Percentiles rank a stretch among this genome's conserved stretches.
phyloP scores from a whole-genome alignment of 2,113 vertebrate species.

The Cheilinus undulatus region DNA sequence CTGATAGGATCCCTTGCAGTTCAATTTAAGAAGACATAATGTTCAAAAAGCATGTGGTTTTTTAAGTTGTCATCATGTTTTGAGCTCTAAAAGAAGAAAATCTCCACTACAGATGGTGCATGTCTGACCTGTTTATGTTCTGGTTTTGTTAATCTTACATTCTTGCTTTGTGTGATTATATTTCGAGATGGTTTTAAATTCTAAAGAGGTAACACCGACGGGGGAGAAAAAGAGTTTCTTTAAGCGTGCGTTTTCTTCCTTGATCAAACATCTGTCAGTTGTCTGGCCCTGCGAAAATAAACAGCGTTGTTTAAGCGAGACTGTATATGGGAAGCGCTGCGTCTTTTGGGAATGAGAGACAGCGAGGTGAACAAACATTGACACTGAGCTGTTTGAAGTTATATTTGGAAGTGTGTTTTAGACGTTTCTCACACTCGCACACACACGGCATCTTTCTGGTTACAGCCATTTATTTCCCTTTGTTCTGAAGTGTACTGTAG shows the following conservation, averaged over 20 bases:
- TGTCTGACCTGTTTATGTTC: constrained; percentile 32
- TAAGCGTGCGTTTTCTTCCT: constrained; percentile 11
- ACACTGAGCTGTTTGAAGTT: constrained; percentile 72
- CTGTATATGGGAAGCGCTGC: constrained; percentile 41
- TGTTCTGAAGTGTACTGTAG: constrained; percentile 52
- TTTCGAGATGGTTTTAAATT: constrained; percentile 3
- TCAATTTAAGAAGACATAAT: neutral
- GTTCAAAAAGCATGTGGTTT: neutral
- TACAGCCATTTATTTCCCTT: constrained; percentile 62
- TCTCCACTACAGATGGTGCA: constrained; percentile 1
- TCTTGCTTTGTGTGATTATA: constrained; percentile 5
- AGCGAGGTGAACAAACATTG: constrained; percentile 73
- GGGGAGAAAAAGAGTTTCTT: neutral
- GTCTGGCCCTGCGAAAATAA: constrained; percentile 57
- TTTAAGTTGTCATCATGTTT: constrained; percentile 15
- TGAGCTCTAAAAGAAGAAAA: neutral
- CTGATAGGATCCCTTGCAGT: too few species aligned
- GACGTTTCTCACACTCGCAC: constrained; percentile 45
- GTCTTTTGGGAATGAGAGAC: constrained; percentile 64
- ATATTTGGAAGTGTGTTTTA: constrained; percentile 68
- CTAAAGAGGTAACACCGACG: neutral
- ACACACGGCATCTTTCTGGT: constrained; percentile 35
- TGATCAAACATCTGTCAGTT: constrained; percentile 64
- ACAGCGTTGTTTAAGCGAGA: constrained; percentile 57
- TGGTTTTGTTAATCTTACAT: neutral